These are phyloP conservation scores for Bubalus kerabau DNA, from an alignment of 2,113 vertebrate species.

Conservation along the genomic window DNA sequence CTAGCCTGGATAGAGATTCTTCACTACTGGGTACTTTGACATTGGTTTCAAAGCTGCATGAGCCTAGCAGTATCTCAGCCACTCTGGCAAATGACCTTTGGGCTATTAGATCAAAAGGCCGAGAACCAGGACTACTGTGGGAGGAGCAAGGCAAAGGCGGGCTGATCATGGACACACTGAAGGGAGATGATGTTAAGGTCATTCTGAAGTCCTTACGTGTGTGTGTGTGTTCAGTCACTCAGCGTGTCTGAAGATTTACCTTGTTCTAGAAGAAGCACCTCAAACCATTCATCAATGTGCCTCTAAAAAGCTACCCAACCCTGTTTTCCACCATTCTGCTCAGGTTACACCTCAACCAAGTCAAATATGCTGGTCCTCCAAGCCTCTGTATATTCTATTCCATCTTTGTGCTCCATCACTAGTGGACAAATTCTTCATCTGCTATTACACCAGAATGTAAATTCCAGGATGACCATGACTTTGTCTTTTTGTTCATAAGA, in stretches of 20 bases:
- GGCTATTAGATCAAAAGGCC: neutral
- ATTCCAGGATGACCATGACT: neutral
- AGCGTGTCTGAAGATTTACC: rapidly evolving
- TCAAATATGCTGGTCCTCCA: neutral
- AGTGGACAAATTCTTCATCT: neutral
- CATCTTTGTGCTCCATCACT: neutral
- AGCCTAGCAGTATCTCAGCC: neutral
- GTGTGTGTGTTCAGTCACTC: neutral
- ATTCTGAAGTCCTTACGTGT: rapidly evolving
- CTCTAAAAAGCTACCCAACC: neutral
- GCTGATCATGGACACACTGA: rapidly evolving
- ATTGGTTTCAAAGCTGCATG: neutral
- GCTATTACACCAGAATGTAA: neutral
- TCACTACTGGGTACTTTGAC: neutral
- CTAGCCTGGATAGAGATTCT: neutral
- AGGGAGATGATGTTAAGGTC: rapidly evolving
- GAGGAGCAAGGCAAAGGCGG: neutral
- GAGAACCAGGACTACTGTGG: neutral
- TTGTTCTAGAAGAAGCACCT: neutral
- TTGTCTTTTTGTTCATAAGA: neutral
- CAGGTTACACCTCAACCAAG: neutral
- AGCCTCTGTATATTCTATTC: neutral
- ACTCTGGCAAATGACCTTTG: no score
- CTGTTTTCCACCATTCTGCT: neutral
- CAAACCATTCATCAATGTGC: no score